Evolutionary conservation across 2,888 invertebrate species (phyloP), one percentile per base, ranked within the genome.

Genomic region (Terebella lapidaria): DNA sequence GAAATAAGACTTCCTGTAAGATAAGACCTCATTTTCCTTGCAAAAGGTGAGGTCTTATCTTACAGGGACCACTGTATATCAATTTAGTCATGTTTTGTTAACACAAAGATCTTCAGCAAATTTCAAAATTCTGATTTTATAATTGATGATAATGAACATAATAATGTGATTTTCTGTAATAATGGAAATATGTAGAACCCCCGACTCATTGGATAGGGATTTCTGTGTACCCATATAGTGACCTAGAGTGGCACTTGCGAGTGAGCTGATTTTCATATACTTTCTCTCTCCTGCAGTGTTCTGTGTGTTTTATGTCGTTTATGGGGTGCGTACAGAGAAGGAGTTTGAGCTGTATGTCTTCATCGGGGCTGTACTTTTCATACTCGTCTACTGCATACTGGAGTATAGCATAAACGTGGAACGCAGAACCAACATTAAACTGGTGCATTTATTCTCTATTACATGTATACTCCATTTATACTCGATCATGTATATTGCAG

Each of bases 381-480:
- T 77, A 2, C 57, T 74, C 10, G 59, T 72, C 49, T 77, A 77
- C 62, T 76, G 75, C 59, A 67, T 75, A 10, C 61, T 73, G 28
- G 75, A 77, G 61, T 77, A 73, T 58, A 60, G 63, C 4, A 61
- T 73, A 45, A 72, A 75, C 58, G 57, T 55, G 0, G 46, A 64
- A 1, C 62, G 64, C 0, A 62, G 69, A 30, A 71, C 67, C 15
- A 65, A 67, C n/a, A 66, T 74, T 18, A 77, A 77, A 70, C 64
- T 76, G 68, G 77, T 76, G 56, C 67, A 69, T 54, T 3, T 25
- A 10, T n/a, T n/a, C 5, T 5, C 22, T 20, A 20, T 10, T 18
- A 5, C 5, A 20, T 49, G 49, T 18, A 18, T 18, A 5, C 20
- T 15, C 22, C 15, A 49, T 10, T 49, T 15, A 22, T 49, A 20